phyloP scores from a whole-genome alignment of 2,797 vertebrate species.

The Buphagus erythrorhynchus region DNA sequence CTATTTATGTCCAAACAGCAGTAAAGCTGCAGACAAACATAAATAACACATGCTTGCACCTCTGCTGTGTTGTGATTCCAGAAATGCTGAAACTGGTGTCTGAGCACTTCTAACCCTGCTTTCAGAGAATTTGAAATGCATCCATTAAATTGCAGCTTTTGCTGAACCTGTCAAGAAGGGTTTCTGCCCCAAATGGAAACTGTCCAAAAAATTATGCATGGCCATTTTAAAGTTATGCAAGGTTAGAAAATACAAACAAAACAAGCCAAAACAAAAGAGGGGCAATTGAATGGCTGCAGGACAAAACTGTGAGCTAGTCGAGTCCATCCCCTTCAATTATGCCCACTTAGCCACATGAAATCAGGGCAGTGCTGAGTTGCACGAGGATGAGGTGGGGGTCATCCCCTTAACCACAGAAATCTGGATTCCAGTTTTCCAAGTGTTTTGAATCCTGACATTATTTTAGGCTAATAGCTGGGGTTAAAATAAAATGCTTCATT shows the following conservation, averaged over 20 bases:
- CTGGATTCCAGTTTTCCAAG: neutral
- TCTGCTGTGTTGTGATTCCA: neutral
- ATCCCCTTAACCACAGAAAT: neutral
- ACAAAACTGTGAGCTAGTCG: neutral
- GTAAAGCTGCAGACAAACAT: neutral
- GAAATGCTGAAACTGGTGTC: neutral
- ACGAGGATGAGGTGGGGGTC: neutral
- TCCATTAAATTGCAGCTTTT: slow-evolving; percentile 36
- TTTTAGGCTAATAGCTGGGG: neutral
- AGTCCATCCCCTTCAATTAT: neutral
- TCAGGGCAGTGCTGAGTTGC: neutral
- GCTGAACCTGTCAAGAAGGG: slow-evolving; percentile 50
- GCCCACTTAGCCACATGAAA: neutral
- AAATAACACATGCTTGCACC: neutral
- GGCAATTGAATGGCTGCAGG: neutral
- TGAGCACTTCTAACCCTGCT: neutral
- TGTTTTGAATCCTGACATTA: neutral
- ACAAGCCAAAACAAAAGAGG: neutral
- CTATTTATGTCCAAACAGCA: neutral
- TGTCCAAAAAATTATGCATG: slow-evolving; percentile 63
- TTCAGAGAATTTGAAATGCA: slow-evolving; percentile 4
- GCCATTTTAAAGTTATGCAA: slow-evolving; percentile 48
- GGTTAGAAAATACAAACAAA: slow-evolving; percentile 55
- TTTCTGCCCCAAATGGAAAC: slow-evolving; percentile 44
- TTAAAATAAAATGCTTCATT: neutral